These are phyloP conservation scores for Neolamprologus modestus DNA, from an alignment of 2,113 vertebrate species.

Conservation along the genomic window DNA sequence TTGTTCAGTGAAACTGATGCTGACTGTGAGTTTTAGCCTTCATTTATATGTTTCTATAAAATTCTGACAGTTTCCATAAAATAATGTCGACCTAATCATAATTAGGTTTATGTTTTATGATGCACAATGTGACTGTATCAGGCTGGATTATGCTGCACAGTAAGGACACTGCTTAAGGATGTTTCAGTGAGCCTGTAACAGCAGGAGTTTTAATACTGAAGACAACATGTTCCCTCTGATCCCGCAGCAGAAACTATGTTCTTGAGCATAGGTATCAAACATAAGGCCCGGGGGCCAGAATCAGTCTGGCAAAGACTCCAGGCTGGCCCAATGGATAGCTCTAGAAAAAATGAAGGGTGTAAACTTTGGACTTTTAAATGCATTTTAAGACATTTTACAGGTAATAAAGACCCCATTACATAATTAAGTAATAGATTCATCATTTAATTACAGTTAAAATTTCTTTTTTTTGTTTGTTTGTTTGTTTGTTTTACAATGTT, in stretches of 20 bases:
- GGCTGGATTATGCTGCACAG: not conserved
- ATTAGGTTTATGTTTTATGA: not conserved
- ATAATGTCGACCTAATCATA: not conserved
- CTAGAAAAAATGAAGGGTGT: rapidly evolving
- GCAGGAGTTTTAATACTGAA: not conserved
- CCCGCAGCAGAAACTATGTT: rapidly evolving
- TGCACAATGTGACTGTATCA: rapidly evolving
- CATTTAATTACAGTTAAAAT: not conserved
- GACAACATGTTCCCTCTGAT: not conserved
- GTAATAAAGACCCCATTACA: not conserved
- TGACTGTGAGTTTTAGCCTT: not conserved
- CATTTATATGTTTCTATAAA: not conserved
- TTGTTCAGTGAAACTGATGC: not conserved
- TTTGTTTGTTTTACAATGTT: not conserved
- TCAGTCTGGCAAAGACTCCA: rapidly evolving
- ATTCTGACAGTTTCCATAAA: not conserved
- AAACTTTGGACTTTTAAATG: not conserved
- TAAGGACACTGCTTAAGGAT: not conserved
- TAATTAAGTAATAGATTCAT: not conserved
- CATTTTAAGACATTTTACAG: not conserved
- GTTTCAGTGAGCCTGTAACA: not conserved
- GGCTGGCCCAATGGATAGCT: rapidly evolving
- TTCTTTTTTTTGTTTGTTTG: too few species aligned
- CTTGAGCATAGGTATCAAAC: not conserved
- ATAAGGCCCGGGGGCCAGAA: not conserved